phyloP scores from a whole-genome alignment of 2,888 invertebrate genomes.

The Drosophila kokeensis region DNA sequence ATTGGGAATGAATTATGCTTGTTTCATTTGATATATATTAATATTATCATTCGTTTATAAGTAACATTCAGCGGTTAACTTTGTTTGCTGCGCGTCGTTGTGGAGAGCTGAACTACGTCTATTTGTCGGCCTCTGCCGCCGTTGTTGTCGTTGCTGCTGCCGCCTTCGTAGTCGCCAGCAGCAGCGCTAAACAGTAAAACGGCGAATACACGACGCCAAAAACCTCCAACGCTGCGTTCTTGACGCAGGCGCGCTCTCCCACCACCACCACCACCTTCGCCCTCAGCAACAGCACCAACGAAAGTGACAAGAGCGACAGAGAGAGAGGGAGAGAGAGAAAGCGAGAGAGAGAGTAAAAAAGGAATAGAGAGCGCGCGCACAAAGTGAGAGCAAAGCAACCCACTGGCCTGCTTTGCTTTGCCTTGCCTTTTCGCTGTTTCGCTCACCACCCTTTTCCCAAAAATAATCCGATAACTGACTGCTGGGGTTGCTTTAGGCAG shows the following conservation, averaged over 20 bases:
- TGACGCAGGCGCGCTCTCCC: slow-evolving; percentile 60
- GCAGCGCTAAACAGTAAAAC: slow-evolving; percentile 26
- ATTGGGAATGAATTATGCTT: slow-evolving; percentile 10
- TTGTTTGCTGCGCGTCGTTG: slow-evolving; percentile 63
- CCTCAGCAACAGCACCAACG: slow-evolving; percentile 19
- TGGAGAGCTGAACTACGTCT: slow-evolving; percentile 77
- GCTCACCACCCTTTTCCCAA: slow-evolving; percentile 33
- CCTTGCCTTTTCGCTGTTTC: slow-evolving; percentile 7
- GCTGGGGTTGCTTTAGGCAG: slow-evolving; percentile 34
- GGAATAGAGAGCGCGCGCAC: slow-evolving; percentile 16
- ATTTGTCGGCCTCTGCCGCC: slow-evolving; percentile 45
- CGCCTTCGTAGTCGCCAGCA: slow-evolving; percentile 13
- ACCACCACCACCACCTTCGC: slow-evolving; percentile 44
- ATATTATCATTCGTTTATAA: slow-evolving; percentile 33
- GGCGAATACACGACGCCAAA: slow-evolving; percentile 26
- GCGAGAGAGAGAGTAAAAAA: slow-evolving; percentile 18
- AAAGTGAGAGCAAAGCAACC: slow-evolving; percentile 22
- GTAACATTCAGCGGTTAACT: slow-evolving; percentile 31
- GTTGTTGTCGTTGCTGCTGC: slow-evolving; percentile 12
- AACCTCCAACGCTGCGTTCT: slow-evolving; percentile 53
- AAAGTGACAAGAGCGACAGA: slow-evolving; percentile 17
- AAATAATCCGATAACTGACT: slow-evolving; percentile 37
- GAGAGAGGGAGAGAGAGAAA: slow-evolving; percentile 5
- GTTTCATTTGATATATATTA: slow-evolving; percentile 10
- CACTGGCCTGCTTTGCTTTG: slow-evolving; percentile 38